A percentile compares a stretch with the other conserved stretches of the same genome.
Evolutionary conservation across 2,888 invertebrate species (phyloP).

Genomic region (Leucophenga maculata): DNA sequence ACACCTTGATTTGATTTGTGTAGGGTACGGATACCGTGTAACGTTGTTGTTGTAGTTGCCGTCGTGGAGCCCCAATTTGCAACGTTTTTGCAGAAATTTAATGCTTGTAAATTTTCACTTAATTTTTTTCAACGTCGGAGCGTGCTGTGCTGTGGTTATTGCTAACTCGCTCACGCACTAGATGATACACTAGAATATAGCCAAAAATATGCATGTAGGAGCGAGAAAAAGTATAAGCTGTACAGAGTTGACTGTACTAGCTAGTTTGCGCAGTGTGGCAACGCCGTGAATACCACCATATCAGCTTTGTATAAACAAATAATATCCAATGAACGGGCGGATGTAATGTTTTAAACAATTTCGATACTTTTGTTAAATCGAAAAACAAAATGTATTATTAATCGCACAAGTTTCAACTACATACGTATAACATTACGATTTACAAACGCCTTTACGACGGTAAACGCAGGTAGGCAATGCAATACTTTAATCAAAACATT

Average conservation of each 20-base stretch:
- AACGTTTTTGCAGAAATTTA: neutral
- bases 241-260: neutral
- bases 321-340: neutral
- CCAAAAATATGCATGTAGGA: too few relatives aligned
- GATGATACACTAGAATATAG: too few relatives aligned
- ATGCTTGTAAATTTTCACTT: constrained; percentile 29
- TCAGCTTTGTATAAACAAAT: neutral
- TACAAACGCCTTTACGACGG: too few relatives aligned
- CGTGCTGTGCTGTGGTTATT: too few relatives aligned
- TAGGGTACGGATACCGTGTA: constrained; percentile 54
- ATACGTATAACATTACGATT: neutral
- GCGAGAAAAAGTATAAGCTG: neutral
- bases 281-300: neutral
- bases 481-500: neutral
- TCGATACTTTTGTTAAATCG: too few relatives aligned
- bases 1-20: constrained; percentile 44
- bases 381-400: too few relatives aligned
- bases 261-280: constrained; percentile 23
- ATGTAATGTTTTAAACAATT: too few relatives aligned
- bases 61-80: neutral
- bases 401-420: neutral
- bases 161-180: too few relatives aligned
- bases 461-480: too few relatives aligned
- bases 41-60: constrained; percentile 32
- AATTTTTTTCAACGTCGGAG: constrained; percentile 16